Base-by-base conservation (phyloP, 2,888 invertebrate genomes). In the Dinocampus coccinellae region DNA sequence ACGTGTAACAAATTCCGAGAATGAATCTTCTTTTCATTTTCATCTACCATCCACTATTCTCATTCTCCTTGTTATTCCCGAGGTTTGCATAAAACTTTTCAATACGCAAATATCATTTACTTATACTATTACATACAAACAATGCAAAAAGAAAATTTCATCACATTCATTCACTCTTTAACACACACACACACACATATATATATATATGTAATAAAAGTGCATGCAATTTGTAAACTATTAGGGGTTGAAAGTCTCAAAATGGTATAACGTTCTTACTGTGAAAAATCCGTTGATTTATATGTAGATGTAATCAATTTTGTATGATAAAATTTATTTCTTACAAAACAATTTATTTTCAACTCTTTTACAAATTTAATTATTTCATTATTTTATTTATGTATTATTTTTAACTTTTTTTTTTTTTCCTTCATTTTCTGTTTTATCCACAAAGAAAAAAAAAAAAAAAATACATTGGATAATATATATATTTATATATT, bases 21-120 rank as follows among this genome's bases (percentile, higher is more conserved):
- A 55, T 77, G 70, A 79, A 80, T 80, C 81, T 75, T 77, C 80
- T 74, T 82, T 81, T 74, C 78, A 26, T 73, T 76, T 72, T 78
- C 71, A 68, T 67, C 62, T 60, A 71, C 74, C 64, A n/a, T n/a
- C n/a, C n/a, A n/a, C n/a, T n/a, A n/a, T n/a, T n/a, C n/a, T n/a
- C n/a, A n/a, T n/a, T n/a, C n/a, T n/a, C n/a, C n/a, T n/a, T n/a
- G n/a, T n/a, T n/a, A n/a, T n/a, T n/a, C n/a, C n/a, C n/a, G n/a
- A n/a, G n/a, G n/a, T n/a, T n/a, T n/a, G n/a, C n/a, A n/a, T n/a
- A n/a, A n/a, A n/a, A n/a, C 39, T 39, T 39, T 39, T 39, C 39
- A 39, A 39, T 39, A n/a, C n/a, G n/a, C 39, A 6, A 13, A 13
- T 47, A 16, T 7, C 47, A 47, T 47, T 47, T 7, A 7, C 20